phyloP scores from a whole-genome alignment of 2,113 vertebrate genomes.

The Chamaetylas fuelleborni region DNA sequence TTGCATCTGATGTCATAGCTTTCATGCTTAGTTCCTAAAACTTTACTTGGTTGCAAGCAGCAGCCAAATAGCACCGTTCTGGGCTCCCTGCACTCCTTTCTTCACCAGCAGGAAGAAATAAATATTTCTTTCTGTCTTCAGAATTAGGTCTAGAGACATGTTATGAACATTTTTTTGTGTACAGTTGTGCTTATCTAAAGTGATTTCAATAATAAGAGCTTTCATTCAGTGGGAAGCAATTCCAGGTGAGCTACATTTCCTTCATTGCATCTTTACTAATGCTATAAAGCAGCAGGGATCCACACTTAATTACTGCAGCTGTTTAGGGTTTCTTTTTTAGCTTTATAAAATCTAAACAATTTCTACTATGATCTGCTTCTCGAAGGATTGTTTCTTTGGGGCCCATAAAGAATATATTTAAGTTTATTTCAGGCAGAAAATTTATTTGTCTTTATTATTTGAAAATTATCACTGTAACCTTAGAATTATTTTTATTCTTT shows the following conservation, averaged over 20 bases:
- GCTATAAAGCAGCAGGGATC: neutral
- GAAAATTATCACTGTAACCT: neutral
- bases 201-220: neutral
- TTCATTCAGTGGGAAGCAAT: neutral
- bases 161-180: neutral
- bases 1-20: neutral
- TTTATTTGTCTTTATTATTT: neutral
- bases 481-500: neutral
- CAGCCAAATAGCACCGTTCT: neutral
- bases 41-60: neutral
- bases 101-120: neutral
- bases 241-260: neutral
- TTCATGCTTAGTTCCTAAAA: neutral
- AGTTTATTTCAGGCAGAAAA: neutral
- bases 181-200: neutral
- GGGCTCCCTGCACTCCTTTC: rapidly evolving
- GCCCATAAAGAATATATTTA: neutral
- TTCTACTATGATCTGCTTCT: neutral
- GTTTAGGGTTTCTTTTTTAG: neutral
- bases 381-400: neutral
- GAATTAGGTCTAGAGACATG: neutral
- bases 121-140: neutral
- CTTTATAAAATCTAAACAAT: neutral
- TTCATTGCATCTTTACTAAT: neutral
- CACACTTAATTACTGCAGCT: neutral